Percentiles rank a stretch among this genome's conserved stretches.
Conservation (phyloP, 2,113 vertebrate species). For the Planiliza haematocheilus region DNA sequence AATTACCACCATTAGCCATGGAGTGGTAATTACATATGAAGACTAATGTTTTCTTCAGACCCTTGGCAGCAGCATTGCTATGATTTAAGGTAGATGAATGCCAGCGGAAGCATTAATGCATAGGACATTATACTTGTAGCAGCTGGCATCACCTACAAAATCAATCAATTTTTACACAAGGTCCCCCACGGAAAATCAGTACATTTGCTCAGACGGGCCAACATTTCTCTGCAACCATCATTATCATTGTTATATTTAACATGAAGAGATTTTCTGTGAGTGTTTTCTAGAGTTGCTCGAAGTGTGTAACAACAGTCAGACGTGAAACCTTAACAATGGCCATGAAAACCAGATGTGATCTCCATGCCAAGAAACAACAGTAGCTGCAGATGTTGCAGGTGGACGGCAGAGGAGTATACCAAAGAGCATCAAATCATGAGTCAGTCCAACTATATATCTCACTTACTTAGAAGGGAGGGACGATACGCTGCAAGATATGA, state of each 20-base stretch:
- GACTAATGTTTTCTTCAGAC: constrained; percentile 1
- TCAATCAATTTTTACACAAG: constrained; percentile 37
- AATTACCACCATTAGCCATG: neutral
- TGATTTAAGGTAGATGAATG: neutral
- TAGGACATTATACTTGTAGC: neutral
- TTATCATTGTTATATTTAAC: constrained; percentile 35
- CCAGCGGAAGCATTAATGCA: constrained; percentile 20
- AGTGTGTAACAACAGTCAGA: constrained; percentile 55
- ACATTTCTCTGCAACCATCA: constrained; percentile 38
- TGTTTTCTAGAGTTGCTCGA: constrained; percentile 31
- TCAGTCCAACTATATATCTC: constrained; percentile 48
- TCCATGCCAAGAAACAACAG: constrained; percentile 28
- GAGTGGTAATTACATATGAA: neutral
- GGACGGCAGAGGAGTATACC: constrained; percentile 42
- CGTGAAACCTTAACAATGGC: constrained; percentile 27
- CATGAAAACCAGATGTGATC: constrained; percentile 59
- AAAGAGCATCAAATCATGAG: constrained; percentile 1
- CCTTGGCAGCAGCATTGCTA: neutral
- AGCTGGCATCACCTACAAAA: constrained; percentile 33
- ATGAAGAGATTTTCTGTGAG: constrained; percentile 20
- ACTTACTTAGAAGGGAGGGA: constrained; percentile 49
- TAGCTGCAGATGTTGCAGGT: constrained; percentile 65
- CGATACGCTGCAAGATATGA: constrained; percentile 29
- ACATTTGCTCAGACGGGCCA: neutral
- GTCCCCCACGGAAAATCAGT: constrained; percentile 29